Evolutionary conservation across 2,113 vertebrate genomes (phyloP), one percentile per base, ranked within the genome.

Genomic region (Sturnira hondurensis): DNA sequence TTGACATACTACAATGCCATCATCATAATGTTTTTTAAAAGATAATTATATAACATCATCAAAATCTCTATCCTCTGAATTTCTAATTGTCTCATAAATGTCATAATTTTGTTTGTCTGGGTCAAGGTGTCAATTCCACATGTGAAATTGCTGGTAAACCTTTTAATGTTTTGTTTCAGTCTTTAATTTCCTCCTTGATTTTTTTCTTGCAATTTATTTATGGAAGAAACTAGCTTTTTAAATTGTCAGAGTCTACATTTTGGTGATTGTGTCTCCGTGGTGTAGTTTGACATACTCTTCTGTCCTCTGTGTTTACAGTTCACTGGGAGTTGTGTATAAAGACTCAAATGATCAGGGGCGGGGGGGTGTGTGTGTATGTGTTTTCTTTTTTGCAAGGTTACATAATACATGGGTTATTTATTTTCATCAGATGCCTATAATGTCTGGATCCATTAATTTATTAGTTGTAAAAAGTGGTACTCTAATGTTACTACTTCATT

Each of bases 121-220:
- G 11, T 85, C 41, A 93, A 19, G 19, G 17, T 43, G 3, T 22
- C 78, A 22, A 56, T 67, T 70, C 63, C 20, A 28, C 8, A 36
- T 20, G 13, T 92, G 19, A 92, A 89, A 94, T 54, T 89, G 43
- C 70, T 89, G 13, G 8, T 80, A 43, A 33, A 50, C 13, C 52
- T 91, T 92, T 61, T 78, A 87, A 47, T 76, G 33, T 33, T 77
- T 93, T 54, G 43, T 26, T 88, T 96, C 68, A 71, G 67, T 87
- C 56, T 86, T 78, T 86, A 73, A 56, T 92, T 76, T 82, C 19
- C 20, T 7, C 4, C 36, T 54, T 31, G 17, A 5, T 83, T 50
- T 61, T 78, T 81, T 38, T 22, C 31, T 89, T 67, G 24, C 6
- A 70, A 70, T 77, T 63, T 85, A 76, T 74, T 93, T 52, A 94